Evolutionary conservation across 2,797 vertebrate species (phyloP).

Genomic region (Echeneis naucrates): DNA sequence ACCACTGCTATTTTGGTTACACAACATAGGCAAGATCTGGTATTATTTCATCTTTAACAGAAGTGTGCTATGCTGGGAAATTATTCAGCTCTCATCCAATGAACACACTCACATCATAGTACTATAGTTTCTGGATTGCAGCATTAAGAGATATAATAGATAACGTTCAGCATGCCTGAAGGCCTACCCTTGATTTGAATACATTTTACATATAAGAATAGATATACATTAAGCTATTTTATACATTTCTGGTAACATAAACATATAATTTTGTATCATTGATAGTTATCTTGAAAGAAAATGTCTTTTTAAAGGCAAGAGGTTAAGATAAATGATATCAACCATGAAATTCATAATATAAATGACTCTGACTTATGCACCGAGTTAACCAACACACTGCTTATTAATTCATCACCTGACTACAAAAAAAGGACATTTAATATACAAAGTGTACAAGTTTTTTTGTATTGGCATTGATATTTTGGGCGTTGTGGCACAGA

Average conservation of each 20-base stretch:
- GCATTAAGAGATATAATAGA: slow-evolving; percentile 75
- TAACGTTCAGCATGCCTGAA: slow-evolving; percentile 76
- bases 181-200: slow-evolving; percentile 78
- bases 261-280: slow-evolving; percentile 75
- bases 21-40: slow-evolving; percentile 47
- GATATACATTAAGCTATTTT: slow-evolving; percentile 79
- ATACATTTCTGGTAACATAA: slow-evolving; percentile 81
- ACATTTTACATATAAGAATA: slow-evolving; percentile 82
- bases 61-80: slow-evolving; percentile 51
- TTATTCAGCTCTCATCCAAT: slow-evolving; percentile 51
- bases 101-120: slow-evolving; percentile 51
- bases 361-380: slow-evolving; percentile 77
- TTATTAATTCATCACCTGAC: slow-evolving; percentile 81
- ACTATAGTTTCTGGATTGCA: slow-evolving; percentile 76
- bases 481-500: slow-evolving; percentile 72
- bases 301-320: slow-evolving; percentile 80
- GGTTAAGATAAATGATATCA: slow-evolving; percentile 80
- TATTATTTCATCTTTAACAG: slow-evolving; percentile 32
- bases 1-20: slow-evolving; percentile 70
- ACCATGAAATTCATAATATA: slow-evolving; percentile 77
- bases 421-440: slow-evolving; percentile 79
- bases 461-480: slow-evolving; percentile 70
- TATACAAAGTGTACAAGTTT: slow-evolving; percentile 79
- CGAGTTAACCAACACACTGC: slow-evolving; percentile 78
- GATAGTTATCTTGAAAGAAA: slow-evolving; percentile 76